These are phyloP conservation scores for Dicrurus megarhynchus DNA, from an alignment of 2,113 vertebrate genomes.

Conservation along the genomic window DNA sequence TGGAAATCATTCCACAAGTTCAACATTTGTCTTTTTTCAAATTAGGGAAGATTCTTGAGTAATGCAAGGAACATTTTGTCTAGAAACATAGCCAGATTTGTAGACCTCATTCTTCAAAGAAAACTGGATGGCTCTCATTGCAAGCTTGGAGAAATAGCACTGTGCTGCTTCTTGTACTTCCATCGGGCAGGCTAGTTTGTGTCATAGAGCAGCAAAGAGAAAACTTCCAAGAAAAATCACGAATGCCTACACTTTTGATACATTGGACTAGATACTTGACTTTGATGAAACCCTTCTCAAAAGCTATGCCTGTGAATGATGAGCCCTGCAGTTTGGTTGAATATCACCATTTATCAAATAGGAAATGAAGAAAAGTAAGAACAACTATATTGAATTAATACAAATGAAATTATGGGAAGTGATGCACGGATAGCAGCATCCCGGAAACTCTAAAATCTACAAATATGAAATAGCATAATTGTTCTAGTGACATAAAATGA, in stretches of 20 bases:
- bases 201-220: background rate
- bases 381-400: conserved; percentile 3
- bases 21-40: background rate
- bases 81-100: background rate
- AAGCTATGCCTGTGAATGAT: conserved; percentile 8
- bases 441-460: background rate
- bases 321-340: background rate
- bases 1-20: background rate
- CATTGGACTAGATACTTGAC: background rate
- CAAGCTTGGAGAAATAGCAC: background rate
- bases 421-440: background rate
- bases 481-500: background rate
- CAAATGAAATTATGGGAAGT: background rate
- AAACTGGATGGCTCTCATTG: background rate
- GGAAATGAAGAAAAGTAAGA: conserved; percentile 13
- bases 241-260: background rate
- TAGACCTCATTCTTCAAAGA: background rate
- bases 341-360: conserved; percentile 21
- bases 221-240: conserved; percentile 5
- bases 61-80: background rate
- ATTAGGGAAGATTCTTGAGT: background rate
- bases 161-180: background rate
- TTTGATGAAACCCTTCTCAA: conserved; percentile 29
- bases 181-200: background rate
- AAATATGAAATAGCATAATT: background rate